Evolutionary conservation across 2,113 vertebrate species (phyloP).

Genomic region (Scartelaos histophorus): DNA sequence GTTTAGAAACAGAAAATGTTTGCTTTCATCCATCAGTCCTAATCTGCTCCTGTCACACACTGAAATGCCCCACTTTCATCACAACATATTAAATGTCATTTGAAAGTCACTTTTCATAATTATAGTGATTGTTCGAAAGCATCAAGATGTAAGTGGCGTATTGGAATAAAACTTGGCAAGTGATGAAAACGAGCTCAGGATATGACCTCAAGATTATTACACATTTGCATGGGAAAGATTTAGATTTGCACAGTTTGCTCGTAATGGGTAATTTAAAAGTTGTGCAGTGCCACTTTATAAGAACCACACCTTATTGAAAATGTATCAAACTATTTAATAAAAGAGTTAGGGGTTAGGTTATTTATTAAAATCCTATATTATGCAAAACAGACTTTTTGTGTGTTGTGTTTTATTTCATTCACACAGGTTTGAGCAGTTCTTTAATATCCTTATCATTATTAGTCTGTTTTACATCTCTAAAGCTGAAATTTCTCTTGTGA

Average conservation of each 20-base stretch:
- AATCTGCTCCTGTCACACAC: conserved; percentile 56
- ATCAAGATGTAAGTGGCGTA: conserved; percentile 34
- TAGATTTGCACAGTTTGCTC: not conserved
- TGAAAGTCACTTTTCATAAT: conserved; percentile 52
- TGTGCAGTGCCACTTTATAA: too few species aligned
- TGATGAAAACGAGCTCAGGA: conserved; percentile 2
- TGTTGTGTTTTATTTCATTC: too few species aligned
- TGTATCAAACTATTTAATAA: too few species aligned
- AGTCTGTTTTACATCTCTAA: too few species aligned
- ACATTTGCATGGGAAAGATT: conserved; percentile 2
- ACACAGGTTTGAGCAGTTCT: too few species aligned
- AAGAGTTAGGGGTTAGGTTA: too few species aligned
- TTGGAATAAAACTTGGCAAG: conserved; percentile 47
- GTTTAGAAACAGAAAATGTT: conserved; percentile 31
- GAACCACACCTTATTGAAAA: too few species aligned
- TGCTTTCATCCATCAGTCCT: conserved; percentile 57
- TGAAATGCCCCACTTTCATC: conserved; percentile 40
- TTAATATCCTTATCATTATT: too few species aligned
- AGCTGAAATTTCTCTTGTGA: too few species aligned
- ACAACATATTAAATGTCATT: conserved; percentile 53
- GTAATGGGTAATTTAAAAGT: too few species aligned
- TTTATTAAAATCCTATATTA: too few species aligned
- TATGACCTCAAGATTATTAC: not conserved
- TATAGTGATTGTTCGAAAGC: conserved; percentile 44
- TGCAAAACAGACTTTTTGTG: too few species aligned